phyloP scores from a whole-genome alignment of 1,140 invertebrate species.

The Diplogasteroides magnus region DNA sequence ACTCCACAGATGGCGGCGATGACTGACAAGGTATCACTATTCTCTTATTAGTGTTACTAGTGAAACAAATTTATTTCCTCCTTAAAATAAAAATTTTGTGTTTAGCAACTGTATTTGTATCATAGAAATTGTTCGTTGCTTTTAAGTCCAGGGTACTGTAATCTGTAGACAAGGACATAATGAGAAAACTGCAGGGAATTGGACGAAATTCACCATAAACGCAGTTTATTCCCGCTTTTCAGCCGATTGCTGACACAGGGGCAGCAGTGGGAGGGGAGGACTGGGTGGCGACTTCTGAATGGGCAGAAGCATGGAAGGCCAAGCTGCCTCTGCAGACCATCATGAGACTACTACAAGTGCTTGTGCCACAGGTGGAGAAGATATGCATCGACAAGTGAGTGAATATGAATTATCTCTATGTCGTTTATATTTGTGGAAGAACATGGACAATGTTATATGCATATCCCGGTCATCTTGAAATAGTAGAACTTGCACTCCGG shows the following conservation, averaged over 20 bases:
- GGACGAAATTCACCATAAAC: not conserved
- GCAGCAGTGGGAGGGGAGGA: conserved; percentile 4
- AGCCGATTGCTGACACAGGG: not conserved
- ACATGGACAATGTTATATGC: too few relatives aligned
- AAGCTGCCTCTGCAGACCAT: conserved; percentile 97
- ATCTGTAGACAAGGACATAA: conserved; percentile 21
- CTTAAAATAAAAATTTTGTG: too few relatives aligned
- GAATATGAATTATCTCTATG: too few relatives aligned
- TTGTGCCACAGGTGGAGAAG: conserved; percentile 98
- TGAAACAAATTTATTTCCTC: conserved; percentile 12
- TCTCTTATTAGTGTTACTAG: conserved; percentile 19
- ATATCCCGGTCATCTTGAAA: too few relatives aligned
- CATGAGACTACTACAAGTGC: conserved; percentile 92
- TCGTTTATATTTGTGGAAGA: too few relatives aligned
- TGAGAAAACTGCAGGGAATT: conserved; percentile 1
- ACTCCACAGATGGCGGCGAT: conserved; percentile 84
- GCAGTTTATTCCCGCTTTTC: not conserved
- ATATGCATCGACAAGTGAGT: conserved; percentile 97
- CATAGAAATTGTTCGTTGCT: not conserved
- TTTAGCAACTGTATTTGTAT: too few relatives aligned
- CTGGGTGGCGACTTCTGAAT: conserved; percentile 82
- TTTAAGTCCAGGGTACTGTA: conserved; percentile 11
- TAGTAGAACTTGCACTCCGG: too few relatives aligned
- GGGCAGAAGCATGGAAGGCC: conserved; percentile 89
- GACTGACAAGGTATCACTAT: conserved; percentile 69